phyloP scores from a whole-genome alignment of 2,797 vertebrate species.

The Microctenopoma steveboyesi region DNA sequence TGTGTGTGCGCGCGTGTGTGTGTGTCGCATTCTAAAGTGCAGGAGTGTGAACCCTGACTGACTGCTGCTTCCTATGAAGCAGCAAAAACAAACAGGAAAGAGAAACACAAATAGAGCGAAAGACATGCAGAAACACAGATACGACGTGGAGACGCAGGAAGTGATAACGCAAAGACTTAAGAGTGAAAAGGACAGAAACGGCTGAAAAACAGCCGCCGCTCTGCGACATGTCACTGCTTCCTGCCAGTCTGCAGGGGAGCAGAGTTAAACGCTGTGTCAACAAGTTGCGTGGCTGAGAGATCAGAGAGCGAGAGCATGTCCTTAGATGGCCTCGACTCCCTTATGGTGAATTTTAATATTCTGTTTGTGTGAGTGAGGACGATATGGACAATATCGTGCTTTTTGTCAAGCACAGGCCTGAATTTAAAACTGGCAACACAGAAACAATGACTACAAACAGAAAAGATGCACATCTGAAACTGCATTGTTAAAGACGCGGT shows the following conservation, averaged over 20 bases:
- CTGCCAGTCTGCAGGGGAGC: conserved; percentile 14
- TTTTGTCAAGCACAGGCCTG: neutral
- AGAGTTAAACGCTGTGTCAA: conserved; percentile 17
- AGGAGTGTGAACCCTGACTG: conserved; percentile 67
- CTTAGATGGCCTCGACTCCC: conserved; percentile 19
- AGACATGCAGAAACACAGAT: neutral
- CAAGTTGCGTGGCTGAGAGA: conserved; percentile 1
- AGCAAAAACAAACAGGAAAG: conserved; percentile 39
- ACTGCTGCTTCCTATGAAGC: conserved; percentile 43
- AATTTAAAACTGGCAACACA: neutral
- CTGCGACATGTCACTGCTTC: conserved; percentile 22
- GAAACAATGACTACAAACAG: neutral
- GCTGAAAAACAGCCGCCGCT: neutral
- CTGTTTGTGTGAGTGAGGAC: neutral
- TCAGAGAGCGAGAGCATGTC: conserved; percentile 7
- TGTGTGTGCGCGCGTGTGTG: neutral
- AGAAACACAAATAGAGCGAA: neutral
- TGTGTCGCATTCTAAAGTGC: conserved; percentile 5
- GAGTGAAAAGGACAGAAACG: neutral
- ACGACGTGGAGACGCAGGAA: neutral
- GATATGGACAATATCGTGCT: neutral
- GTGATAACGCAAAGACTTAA: neutral
- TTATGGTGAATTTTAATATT: conserved; percentile 1
- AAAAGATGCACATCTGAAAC: neutral
- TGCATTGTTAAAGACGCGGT: accelerated